Percentiles rank a stretch among this genome's conserved stretches.
phyloP scores from a whole-genome alignment of 2,113 vertebrate genomes.

The Seriola rivoliana region DNA sequence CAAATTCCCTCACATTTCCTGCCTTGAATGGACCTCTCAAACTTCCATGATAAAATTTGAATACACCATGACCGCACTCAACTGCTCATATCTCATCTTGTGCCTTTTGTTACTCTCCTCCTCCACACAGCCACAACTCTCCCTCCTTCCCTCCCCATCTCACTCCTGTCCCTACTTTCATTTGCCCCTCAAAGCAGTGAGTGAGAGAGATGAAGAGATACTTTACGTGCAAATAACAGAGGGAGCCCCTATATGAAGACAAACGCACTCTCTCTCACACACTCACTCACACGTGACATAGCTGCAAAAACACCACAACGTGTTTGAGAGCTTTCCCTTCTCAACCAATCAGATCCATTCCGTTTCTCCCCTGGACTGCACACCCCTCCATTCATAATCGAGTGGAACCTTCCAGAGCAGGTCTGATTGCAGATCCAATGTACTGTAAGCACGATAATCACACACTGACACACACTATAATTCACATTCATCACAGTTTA shows the following conservation, averaged over 20 bases:
- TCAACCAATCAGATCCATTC: constrained; percentile 58
- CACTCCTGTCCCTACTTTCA: constrained; percentile 19
- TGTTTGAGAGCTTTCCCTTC: constrained; percentile 2
- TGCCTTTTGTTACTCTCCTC: constrained; percentile 33
- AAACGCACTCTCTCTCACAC: too few relatives aligned
- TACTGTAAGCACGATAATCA: constrained; percentile 48
- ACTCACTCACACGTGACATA: not conserved
- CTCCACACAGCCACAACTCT: constrained; percentile 36
- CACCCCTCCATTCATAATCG: constrained; percentile 56
- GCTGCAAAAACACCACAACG: constrained; percentile 20
- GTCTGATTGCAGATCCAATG: constrained; percentile 52
- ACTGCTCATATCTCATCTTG: constrained; percentile 52
- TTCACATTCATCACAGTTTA: constrained; percentile 46
- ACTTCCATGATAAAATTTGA: constrained; percentile 33
- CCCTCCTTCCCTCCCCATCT: constrained; percentile 6
- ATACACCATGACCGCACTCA: constrained; percentile 29
- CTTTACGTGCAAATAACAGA: constrained; percentile 22
- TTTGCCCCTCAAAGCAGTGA: constrained; percentile 32
- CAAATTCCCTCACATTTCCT: constrained; percentile 20
- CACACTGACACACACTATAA: constrained; percentile 27
- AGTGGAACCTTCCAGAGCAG: constrained; percentile 59
- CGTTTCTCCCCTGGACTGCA: constrained; percentile 1
- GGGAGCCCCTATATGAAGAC: constrained; percentile 8
- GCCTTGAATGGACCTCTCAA: constrained; percentile 1
- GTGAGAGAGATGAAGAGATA: constrained; percentile 55